Evolutionary conservation across 2,888 invertebrate genomes (phyloP), one percentile per base, ranked within the genome.

Genomic region (Drosophila meridiana): DNA sequence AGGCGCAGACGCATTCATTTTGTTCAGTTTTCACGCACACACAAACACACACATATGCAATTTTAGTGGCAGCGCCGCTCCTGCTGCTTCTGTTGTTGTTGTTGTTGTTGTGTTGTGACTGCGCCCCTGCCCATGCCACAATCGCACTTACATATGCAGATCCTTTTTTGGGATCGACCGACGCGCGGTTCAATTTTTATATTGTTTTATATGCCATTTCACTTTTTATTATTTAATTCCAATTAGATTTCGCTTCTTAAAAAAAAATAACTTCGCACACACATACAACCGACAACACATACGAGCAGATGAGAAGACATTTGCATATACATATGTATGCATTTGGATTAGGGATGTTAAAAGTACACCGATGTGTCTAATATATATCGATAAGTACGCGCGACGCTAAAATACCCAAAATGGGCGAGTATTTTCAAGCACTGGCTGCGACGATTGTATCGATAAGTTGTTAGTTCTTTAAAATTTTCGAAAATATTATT

Each of bases 1-100:
- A 82, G 73, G 68, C 82, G 83, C 88, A 89, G 88, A 82, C 86
- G 88, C 90, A 74, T 82, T 82, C 69, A 85, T 71, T 89, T 76
- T 75, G 48, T 75, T 58, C 60, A 87, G 42, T 83, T 83, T 87
- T 73, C 55, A 75, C 58, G 61, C 60, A 69, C 66, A 70, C 67
- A 67, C 63, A 69, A 62, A 67, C 55, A 69, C 63, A 53, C 14
- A 64, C 56, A 71, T 48, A 78, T 67, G 62, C 70, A 69, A 52
- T 71, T 63, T 72, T 63, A 66, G 78, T 84, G 76, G 76, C 73
- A 88, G 83, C 72, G 80, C 82, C 78, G 82, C 78, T 79, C 70
- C 79, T 79, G 82, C 50, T 80, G 71, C 48, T 77, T 62, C 58
- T 73, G 70, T 82, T 78, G 45, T 45, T 36, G 11, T 36, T 40